phyloP scores from a whole-genome alignment of 2,797 vertebrate genomes.

The Stomatorhinus walkeri region DNA sequence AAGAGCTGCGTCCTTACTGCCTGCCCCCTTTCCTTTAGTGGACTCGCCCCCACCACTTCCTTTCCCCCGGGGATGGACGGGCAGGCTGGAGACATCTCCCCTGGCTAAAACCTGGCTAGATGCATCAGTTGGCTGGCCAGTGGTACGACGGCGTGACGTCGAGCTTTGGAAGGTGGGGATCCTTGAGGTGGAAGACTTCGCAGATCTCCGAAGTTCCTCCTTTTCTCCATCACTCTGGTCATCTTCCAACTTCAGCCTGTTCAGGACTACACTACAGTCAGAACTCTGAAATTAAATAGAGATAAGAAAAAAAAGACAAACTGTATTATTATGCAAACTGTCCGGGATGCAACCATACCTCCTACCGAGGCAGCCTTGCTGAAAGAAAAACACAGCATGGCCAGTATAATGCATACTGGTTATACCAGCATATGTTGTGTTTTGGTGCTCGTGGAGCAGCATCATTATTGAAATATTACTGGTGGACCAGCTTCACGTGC shows the following conservation, averaged over 20 bases:
- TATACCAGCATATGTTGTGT: not conserved
- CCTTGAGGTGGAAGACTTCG: conserved; percentile 49
- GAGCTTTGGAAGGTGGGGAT: conserved; percentile 62
- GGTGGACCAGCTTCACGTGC: not conserved
- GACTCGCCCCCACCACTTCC: conserved; percentile 28
- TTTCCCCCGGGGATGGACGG: conserved; percentile 27
- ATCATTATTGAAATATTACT: not conserved
- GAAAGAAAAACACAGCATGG: not conserved
- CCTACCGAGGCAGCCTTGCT: not conserved
- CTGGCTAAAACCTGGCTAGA: conserved; percentile 17
- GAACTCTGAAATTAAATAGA: conserved; percentile 35
- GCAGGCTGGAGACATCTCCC: conserved; percentile 30
- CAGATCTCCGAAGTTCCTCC: conserved; percentile 52
- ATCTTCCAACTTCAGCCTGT: conserved; percentile 37
- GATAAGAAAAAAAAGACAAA: conserved; percentile 14
- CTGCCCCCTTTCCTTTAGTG: conserved; percentile 34
- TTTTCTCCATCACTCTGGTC: conserved; percentile 37
- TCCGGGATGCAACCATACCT: not conserved
- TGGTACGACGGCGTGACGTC: conserved; percentile 44
- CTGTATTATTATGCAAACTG: not conserved
- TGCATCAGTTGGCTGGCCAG: conserved; percentile 31
- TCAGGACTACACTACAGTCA: conserved; percentile 49
- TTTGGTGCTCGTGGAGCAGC: not conserved
- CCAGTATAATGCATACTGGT: not conserved
- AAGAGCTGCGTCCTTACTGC: conserved; percentile 40